Evolutionary conservation across 2,113 vertebrate species (phyloP).

Genomic region (Alosa alosa): DNA sequence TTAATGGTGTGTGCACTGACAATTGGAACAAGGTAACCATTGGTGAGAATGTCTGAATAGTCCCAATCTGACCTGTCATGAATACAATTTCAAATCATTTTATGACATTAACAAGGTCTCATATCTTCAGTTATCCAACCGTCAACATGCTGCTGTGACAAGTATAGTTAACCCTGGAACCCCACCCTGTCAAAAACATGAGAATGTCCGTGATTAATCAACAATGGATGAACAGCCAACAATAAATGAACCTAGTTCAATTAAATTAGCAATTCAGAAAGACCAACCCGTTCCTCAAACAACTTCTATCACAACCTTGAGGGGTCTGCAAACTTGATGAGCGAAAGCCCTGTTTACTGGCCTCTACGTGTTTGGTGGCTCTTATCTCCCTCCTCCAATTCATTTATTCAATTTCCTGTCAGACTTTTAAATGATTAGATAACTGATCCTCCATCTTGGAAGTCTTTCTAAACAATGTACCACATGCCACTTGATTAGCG

Average conservation of each 20-base stretch:
- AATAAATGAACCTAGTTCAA: neutral
- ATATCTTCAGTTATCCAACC: too few relatives aligned
- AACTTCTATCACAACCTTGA: neutral
- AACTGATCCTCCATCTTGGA: constrained; percentile 15
- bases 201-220: neutral
- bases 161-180: too few relatives aligned
- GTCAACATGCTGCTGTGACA: too few relatives aligned
- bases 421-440: constrained; percentile 34
- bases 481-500: constrained; percentile 31
- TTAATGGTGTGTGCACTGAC: too few relatives aligned
- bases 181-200: neutral
- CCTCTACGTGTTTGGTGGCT: neutral
- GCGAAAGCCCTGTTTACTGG: constrained; percentile 13
- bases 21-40: too few relatives aligned
- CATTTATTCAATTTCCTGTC: constrained; percentile 39
- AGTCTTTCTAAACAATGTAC: constrained; percentile 4
- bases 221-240: neutral
- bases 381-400: neutral
- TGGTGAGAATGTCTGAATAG: too few relatives aligned
- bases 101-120: too few relatives aligned
- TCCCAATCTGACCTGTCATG: too few relatives aligned
- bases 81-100: too few relatives aligned
- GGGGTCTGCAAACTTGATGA: neutral
- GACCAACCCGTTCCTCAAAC: neutral
- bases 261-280: neutral